Percentiles rank a stretch among this genome's conserved stretches.
Evolutionary conservation across 2,888 invertebrate genomes (phyloP).

Genomic region (Cephus rjabovi): DNA sequence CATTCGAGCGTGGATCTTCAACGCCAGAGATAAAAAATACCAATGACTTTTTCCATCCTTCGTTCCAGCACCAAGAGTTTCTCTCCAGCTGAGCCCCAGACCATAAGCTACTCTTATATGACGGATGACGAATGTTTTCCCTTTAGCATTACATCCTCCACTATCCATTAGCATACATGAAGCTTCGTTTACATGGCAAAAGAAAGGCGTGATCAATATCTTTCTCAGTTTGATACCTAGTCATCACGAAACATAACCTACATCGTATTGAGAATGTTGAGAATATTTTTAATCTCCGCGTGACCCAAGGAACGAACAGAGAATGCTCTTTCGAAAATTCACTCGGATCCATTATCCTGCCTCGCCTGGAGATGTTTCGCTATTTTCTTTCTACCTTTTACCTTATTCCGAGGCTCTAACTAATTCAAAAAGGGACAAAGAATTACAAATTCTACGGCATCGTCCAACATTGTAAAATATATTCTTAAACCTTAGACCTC

Average conservation of each 20-base stretch:
- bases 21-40: not conserved
- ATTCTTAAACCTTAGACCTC: not conserved
- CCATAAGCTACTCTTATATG: not conserved
- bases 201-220: not conserved
- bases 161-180: constrained; percentile 17
- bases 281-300: not conserved
- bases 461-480: too few relatives aligned
- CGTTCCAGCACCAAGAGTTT: not conserved
- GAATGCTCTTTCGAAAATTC: not conserved
- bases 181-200: constrained; percentile 18
- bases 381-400: not conserved
- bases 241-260: not conserved
- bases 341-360: not conserved
- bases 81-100: not conserved
- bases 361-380: not conserved
- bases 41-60: not conserved
- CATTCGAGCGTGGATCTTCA: not conserved
- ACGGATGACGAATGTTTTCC: constrained; percentile 22
- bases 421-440: too few relatives aligned
- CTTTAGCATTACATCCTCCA: not conserved
- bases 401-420: not conserved
- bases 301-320: not conserved
- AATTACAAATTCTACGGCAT: too few relatives aligned
- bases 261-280: not conserved
- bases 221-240: not conserved